Evolutionary conservation across 2,797 vertebrate genomes (phyloP).

Genomic region (Rhinophrynus dorsalis): DNA sequence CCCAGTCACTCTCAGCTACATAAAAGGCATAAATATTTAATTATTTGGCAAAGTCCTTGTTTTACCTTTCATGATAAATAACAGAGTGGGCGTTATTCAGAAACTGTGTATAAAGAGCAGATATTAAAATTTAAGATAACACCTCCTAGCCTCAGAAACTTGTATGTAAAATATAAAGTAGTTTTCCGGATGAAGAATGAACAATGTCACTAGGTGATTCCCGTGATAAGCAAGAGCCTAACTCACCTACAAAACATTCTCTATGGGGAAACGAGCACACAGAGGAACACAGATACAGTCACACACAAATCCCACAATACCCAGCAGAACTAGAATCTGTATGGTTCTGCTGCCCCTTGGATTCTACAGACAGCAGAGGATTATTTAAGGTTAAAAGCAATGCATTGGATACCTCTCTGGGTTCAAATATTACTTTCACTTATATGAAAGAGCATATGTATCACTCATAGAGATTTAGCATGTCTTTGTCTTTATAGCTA

Average conservation of each 20-base stretch:
- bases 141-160: background rate
- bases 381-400: background rate
- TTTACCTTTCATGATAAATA: background rate
- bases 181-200: background rate
- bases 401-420: too few species aligned
- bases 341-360: too few species aligned
- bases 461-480: too few species aligned
- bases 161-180: background rate
- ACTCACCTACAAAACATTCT: background rate
- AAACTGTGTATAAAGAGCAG: conserved; percentile 1
- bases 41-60: too few species aligned
- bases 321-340: too few species aligned
- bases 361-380: too few species aligned
- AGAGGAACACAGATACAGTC: too few species aligned
- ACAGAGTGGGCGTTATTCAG: background rate
- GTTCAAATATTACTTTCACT: too few species aligned
- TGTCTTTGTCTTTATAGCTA: too few species aligned
- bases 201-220: background rate
- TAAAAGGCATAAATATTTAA: too few species aligned
- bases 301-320: too few species aligned
- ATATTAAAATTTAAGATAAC: conserved; percentile 1
- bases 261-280: background rate
- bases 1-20: background rate
- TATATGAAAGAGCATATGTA: too few species aligned
- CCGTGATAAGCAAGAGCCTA: background rate